A percentile compares a stretch with the other conserved stretches of the same genome.
These are phyloP conservation scores for Troilus luridus DNA, from an alignment of 2,888 invertebrate genomes.

Conservation along the genomic window DNA sequence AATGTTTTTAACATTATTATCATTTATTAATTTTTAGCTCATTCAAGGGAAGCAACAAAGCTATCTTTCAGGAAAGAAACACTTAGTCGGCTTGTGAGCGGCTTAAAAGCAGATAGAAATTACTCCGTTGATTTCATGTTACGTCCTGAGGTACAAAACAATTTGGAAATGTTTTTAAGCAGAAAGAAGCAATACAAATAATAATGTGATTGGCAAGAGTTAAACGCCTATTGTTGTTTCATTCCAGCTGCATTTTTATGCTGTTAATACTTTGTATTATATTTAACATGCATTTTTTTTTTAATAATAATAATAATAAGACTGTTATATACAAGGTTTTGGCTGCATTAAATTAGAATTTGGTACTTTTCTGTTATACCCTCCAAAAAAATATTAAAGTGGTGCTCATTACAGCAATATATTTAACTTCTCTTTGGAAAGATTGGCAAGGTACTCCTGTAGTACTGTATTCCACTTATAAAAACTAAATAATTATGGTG, in stretches of 20 bases:
- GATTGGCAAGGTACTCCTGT: too few species aligned
- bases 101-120: constrained; percentile 76
- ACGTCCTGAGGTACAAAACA: constrained; percentile 79
- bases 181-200: background rate
- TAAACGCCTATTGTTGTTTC: background rate
- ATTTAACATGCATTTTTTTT: background rate
- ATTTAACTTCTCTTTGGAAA: too few species aligned
- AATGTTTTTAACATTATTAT: background rate
- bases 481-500: too few species aligned
- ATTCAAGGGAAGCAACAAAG: constrained; percentile 70
- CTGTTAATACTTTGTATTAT: background rate
- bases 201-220: background rate
- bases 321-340: background rate
- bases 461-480: too few species aligned
- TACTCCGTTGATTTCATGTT: constrained; percentile 75
- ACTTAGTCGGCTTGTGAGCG: constrained; percentile 72
- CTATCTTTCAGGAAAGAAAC: constrained; percentile 68
- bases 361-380: too few species aligned
- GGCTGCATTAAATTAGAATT: background rate
- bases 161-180: constrained; percentile 72
- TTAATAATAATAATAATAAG: background rate
- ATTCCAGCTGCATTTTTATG: constrained; percentile 5
- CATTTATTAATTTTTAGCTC: constrained; percentile 67
- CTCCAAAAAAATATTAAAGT: too few species aligned
- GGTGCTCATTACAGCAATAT: too few species aligned